These are phyloP conservation scores for Trypoxylon attenuatum DNA, from an alignment of 2,888 invertebrate species.

Conservation along the genomic window DNA sequence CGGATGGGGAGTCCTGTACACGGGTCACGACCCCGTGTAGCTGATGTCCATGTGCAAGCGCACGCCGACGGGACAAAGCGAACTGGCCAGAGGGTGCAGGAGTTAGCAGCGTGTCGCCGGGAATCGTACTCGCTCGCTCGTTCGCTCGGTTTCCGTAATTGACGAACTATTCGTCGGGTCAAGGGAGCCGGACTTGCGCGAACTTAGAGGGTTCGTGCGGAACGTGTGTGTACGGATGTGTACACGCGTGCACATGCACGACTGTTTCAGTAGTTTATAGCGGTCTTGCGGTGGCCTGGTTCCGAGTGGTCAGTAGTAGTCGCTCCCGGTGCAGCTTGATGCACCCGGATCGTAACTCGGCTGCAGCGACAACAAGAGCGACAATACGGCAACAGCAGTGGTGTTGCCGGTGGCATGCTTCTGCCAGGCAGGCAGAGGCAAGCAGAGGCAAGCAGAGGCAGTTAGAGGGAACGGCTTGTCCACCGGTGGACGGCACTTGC, in stretches of 20 bases:
- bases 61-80: too few species aligned
- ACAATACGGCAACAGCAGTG: slow-evolving; percentile 39
- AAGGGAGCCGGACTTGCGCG: not conserved
- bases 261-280: slow-evolving; percentile 58
- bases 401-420: slow-evolving; percentile 24
- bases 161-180: not conserved
- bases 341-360: slow-evolving; percentile 45
- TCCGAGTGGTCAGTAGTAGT: slow-evolving; percentile 43
- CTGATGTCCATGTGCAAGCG: too few species aligned
- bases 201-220: not conserved
- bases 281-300: slow-evolving; percentile 52
- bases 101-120: not conserved
- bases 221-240: not conserved
- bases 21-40: not conserved
- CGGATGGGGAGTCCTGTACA: not conserved
- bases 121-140: not conserved
- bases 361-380: slow-evolving; percentile 32
- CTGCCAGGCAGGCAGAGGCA: too few species aligned
- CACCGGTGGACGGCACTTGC: slow-evolving; percentile 30
- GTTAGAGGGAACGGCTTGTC: slow-evolving; percentile 31
- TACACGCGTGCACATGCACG: not conserved
- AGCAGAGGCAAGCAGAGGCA: slow-evolving; percentile 28
- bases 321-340: slow-evolving; percentile 31
- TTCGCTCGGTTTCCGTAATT: too few species aligned
- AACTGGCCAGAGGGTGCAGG: not conserved